Conservation (phyloP, 1,140 invertebrate species). For the Mycetomoellerius zeteki region DNA sequence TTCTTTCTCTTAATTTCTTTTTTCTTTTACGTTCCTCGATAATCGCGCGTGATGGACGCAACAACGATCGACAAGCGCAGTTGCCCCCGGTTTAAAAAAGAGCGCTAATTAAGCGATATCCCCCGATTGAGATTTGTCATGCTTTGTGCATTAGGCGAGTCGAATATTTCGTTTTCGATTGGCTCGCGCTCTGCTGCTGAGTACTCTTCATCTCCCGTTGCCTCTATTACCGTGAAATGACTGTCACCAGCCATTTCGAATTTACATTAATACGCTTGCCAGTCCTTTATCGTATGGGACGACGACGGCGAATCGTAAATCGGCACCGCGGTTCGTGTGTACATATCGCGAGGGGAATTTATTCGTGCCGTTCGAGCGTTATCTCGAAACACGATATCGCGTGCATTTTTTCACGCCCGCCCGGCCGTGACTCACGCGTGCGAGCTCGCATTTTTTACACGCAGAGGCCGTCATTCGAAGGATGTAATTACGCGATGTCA, state of each 20-base stretch:
- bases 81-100: neutral
- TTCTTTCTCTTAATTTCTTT: neutral
- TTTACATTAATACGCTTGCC: conserved; percentile 61
- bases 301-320: conserved; percentile 50
- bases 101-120: conserved; percentile 43
- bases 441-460: neutral
- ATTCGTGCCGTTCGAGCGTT: conserved; percentile 43
- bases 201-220: conserved; percentile 21
- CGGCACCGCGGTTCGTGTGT: conserved; percentile 5
- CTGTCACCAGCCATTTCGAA: conserved; percentile 56
- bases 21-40: conserved; percentile 1
- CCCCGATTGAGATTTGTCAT: conserved; percentile 33
- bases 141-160: conserved; percentile 43
- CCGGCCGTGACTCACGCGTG: conserved; percentile 34
- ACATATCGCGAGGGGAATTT: conserved; percentile 19
- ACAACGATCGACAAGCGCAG: conserved; percentile 20
- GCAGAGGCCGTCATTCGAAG: neutral
- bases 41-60: conserved; percentile 26
- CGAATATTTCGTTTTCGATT: neutral
- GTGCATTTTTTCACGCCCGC: conserved; percentile 34
- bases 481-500: conserved; percentile 53
- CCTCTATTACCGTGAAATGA: conserved; percentile 62
- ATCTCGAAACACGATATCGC: conserved; percentile 54
- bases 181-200: neutral
- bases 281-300: conserved; percentile 42